Percentiles rank a stretch among this genome's conserved stretches.
phyloP scores from a whole-genome alignment of 2,797 vertebrate genomes.

The Acanthiza pusilla region DNA sequence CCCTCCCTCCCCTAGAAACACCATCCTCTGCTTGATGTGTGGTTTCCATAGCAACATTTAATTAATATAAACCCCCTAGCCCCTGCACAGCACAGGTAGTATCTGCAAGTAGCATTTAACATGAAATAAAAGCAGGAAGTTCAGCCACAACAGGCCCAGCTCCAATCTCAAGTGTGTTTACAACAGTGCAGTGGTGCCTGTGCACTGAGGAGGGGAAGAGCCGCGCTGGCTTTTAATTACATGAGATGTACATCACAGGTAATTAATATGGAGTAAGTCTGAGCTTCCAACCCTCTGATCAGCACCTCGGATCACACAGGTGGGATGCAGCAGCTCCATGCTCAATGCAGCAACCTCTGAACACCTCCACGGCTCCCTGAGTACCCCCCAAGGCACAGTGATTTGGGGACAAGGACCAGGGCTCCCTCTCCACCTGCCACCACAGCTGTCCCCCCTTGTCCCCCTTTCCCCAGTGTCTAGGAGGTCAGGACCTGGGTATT shows the following conservation, averaged over 20 bases:
- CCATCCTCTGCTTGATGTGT: not conserved
- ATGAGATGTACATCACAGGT: not conserved
- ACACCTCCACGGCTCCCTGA: not conserved
- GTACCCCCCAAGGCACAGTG: accelerated
- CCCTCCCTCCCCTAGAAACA: not conserved
- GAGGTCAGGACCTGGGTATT: not conserved
- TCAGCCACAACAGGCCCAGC: not conserved
- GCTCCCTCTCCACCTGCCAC: not conserved
- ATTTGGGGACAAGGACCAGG: accelerated
- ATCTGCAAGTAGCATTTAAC: conserved; percentile 21
- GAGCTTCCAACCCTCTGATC: not conserved
- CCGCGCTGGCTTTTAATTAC: conserved; percentile 52
- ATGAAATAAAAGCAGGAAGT: conserved; percentile 38
- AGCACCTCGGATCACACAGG: accelerated
- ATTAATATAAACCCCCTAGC: conserved; percentile 37
- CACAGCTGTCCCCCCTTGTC: not conserved
- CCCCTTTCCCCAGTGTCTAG: not conserved
- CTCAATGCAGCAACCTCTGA: not conserved
- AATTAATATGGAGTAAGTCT: not conserved
- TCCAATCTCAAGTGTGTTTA: conserved; percentile 12
- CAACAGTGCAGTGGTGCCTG: not conserved
- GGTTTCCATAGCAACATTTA: conserved; percentile 51
- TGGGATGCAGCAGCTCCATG: not conserved
- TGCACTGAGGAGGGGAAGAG: not conserved
- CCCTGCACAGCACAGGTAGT: conserved; percentile 5